Conservation (phyloP, 2,888 invertebrate species). For the Laspeyria flexula region DNA sequence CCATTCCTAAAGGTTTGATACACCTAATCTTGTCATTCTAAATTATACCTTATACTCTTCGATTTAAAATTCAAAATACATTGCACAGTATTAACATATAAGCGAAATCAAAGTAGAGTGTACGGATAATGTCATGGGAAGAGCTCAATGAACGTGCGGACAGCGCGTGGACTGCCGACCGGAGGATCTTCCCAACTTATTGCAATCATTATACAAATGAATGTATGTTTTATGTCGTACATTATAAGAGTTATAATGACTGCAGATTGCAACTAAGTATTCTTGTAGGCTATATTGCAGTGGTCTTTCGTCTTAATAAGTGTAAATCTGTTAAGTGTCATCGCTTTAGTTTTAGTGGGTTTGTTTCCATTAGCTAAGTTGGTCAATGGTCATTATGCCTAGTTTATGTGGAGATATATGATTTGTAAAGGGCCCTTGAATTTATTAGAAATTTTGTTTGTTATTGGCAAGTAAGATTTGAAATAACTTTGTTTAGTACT, state of each 20-base stretch:
- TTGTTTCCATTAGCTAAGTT: conserved; percentile 50
- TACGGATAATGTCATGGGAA: conserved; percentile 85
- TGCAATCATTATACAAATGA: conserved; percentile 52
- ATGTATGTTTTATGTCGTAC: conserved; percentile 50
- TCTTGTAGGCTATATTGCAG: conserved; percentile 50
- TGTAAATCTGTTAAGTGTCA: conserved; percentile 67
- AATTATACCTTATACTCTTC: conserved; percentile 5
- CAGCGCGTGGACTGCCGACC: conserved; percentile 82
- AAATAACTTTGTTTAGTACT: conserved; percentile 11
- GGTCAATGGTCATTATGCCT: conserved; percentile 42
- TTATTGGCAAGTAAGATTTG: conserved; percentile 14
- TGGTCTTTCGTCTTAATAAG: conserved; percentile 65
- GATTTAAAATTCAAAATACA: conserved; percentile 22
- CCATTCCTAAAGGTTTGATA: conserved; percentile 49
- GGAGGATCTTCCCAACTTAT: conserved; percentile 67
- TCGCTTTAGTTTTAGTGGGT: conserved; percentile 53
- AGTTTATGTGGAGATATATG: conserved; percentile 37
- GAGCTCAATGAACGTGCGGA: conserved; percentile 84
- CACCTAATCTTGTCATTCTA: conserved; percentile 1
- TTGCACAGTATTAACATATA: conserved; percentile 36
- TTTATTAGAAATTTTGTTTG: conserved; percentile 10
- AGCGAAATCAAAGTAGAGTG: conserved; percentile 48
- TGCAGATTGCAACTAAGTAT: conserved; percentile 43
- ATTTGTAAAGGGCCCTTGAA: conserved; percentile 34
- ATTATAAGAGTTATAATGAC: conserved; percentile 45